Conservation (phyloP, 35 echinoderm and acorn worm species). For the Strongylocentrotus purpuratus region DNA sequence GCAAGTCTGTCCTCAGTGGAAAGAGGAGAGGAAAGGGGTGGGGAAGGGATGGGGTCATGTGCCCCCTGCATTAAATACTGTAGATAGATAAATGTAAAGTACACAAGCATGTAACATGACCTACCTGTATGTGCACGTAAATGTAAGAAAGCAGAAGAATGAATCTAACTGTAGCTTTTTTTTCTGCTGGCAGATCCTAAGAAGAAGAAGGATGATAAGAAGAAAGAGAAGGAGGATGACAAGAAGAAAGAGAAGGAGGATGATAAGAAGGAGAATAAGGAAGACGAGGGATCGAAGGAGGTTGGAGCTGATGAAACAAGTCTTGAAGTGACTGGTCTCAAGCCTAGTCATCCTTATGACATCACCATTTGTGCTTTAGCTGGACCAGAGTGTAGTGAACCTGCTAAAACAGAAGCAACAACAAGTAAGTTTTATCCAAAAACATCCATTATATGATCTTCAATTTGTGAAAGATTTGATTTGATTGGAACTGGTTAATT, state of each 20-base stretch:
- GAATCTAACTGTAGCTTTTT: background rate
- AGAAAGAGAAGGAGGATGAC: background rate
- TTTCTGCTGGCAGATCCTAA: background rate
- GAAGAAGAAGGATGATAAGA: background rate
- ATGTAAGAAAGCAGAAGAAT: background rate
- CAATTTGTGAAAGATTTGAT: background rate
- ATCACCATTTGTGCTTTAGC: slow-evolving; percentile 60
- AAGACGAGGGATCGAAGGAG: slow-evolving; percentile 29
- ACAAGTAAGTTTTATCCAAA: slow-evolving; percentile 59
- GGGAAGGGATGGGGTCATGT: no score
- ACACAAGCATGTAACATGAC: no score
- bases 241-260: no score
- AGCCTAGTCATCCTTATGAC: slow-evolving; percentile 49
- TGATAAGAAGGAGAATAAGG: slow-evolving; percentile 14
- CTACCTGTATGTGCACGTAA: no score
- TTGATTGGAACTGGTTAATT: no score
- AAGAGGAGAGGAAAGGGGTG: no score
- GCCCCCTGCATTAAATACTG: no score
- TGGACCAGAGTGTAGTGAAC: slow-evolving; percentile 63
- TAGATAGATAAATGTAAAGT: no score
- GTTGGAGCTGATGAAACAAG: slow-evolving; percentile 56
- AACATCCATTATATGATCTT: background rate
- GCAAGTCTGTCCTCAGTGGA: no score
- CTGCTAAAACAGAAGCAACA: slow-evolving; percentile 35
- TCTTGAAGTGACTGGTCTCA: slow-evolving; percentile 55